Conservation (phyloP, 2,113 vertebrate genomes). For the Brachirus orientalis region DNA sequence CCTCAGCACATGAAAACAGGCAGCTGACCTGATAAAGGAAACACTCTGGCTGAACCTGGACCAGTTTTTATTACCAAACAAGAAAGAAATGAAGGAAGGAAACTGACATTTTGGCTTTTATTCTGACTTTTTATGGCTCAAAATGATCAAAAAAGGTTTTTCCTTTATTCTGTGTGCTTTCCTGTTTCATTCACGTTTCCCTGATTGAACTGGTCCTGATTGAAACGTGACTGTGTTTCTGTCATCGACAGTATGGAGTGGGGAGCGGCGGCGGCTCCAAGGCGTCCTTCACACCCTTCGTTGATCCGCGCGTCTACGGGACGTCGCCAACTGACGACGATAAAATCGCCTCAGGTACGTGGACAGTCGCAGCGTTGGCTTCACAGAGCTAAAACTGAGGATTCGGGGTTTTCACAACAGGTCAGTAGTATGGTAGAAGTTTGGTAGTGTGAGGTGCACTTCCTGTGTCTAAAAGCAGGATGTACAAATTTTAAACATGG, state of each 20-base stretch:
- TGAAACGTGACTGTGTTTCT: conserved; percentile 25
- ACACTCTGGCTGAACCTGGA: not conserved
- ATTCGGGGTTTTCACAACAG: too few species aligned
- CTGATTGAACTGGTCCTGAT: not conserved
- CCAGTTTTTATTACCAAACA: too few species aligned
- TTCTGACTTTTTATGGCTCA: too few species aligned
- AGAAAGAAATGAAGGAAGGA: too few species aligned
- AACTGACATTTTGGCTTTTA: too few species aligned
- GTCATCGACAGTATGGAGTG: conserved; percentile 86
- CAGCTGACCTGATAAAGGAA: conserved; percentile 36
- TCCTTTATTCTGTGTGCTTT: conserved; percentile 23
- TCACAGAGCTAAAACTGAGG: too few species aligned
- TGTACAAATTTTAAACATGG: too few species aligned
- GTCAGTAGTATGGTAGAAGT: too few species aligned
- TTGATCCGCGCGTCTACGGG: conserved; percentile 96
- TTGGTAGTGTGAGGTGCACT: too few species aligned
- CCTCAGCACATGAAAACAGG: not conserved
- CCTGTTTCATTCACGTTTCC: not conserved
- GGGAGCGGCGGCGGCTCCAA: conserved; percentile 92
- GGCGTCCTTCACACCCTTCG: conserved; percentile 96
- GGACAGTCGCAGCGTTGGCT: too few species aligned
- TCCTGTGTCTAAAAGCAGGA: too few species aligned
- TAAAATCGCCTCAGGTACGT: conserved; percentile 87
- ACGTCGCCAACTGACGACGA: conserved; percentile 96
- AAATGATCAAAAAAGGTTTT: not conserved